Conservation (phyloP, 1,140 invertebrate genomes). For the Drosophila mojavensis region DNA sequence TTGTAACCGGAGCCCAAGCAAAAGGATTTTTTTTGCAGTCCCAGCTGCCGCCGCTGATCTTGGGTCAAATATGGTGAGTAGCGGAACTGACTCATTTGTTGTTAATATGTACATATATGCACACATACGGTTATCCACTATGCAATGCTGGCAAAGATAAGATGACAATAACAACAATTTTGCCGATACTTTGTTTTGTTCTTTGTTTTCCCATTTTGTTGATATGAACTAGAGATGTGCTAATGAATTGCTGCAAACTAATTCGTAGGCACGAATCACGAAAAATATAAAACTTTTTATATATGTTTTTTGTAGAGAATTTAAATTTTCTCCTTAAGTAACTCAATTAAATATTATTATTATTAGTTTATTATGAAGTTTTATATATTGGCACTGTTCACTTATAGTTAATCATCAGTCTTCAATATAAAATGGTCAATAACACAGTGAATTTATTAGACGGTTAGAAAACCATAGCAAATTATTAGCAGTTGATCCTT, state of each 20-base stretch:
- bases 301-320: not conserved
- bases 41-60: constrained; percentile 92
- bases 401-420: no score
- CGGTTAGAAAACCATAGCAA: no score
- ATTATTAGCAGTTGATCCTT: not conserved
- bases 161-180: constrained; percentile 5
- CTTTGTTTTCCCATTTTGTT: constrained; percentile 7
- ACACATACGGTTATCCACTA: not conserved
- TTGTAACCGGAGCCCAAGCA: constrained; percentile 96
- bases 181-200: constrained; percentile 27
- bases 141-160: constrained; percentile 22
- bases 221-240: constrained; percentile 20
- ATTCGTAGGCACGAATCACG: not conserved
- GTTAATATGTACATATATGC: not conserved
- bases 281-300: not conserved
- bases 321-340: not conserved
- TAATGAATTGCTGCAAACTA: not conserved
- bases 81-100: constrained; percentile 84
- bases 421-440: no score
- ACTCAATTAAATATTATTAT: no score
- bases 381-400: no score
- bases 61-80: constrained; percentile 97
- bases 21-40: constrained; percentile 97
- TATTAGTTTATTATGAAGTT: no score
- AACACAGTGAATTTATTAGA: no score